Evolutionary conservation across 2,888 invertebrate genomes (phyloP), one percentile per base, ranked within the genome.

Genomic region (Zygaena filipendulae): DNA sequence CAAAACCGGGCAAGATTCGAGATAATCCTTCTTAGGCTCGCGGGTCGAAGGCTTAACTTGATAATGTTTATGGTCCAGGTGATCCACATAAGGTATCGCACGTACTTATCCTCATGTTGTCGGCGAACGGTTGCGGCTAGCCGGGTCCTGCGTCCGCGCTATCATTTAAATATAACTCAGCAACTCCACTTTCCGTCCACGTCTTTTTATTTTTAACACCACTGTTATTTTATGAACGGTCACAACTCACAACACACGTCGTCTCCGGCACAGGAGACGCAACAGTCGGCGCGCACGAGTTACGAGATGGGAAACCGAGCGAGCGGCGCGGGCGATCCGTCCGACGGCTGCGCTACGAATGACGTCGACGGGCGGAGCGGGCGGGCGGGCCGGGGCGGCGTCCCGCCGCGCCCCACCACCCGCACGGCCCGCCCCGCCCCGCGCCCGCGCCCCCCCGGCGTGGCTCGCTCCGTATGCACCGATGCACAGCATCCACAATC

Each of bases 91-190:
- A 59, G 56, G 53, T 57, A 52, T 53, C 43, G 41, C 60, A 72
- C 80, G 67, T 77, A 79, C 79, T 74, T 66, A 70, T 59, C 63
- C 67, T 71, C 79, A 79, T 79, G 70, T 42, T 51, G 63, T 56
- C 64, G 64, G 58, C 55, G 69, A 51, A 42, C 47, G 55, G 56
- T 59, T 52, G 66, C 58, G 59, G 58, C 58, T 60, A 56, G 57
- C 61, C 58, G 59, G 63, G 67, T 60, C 53, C 59, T 53, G 51
- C 51, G 59, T 67, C 54, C 50, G 60, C 54, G 71, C 68, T 75
- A 72, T 72, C 77, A 79, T 77, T 77, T 77, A 79, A 71, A 74
- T 75, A 70, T 79, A 77, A 71, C 75, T 68, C 60, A 63, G 60
- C 33, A 30, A 63, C 54, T 59, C 59, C 59, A 62, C 58, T 55